Evolutionary conservation across 92 coral and sea anemone genomes (phyloP).

Genomic region (Phymanthus crucifer): DNA sequence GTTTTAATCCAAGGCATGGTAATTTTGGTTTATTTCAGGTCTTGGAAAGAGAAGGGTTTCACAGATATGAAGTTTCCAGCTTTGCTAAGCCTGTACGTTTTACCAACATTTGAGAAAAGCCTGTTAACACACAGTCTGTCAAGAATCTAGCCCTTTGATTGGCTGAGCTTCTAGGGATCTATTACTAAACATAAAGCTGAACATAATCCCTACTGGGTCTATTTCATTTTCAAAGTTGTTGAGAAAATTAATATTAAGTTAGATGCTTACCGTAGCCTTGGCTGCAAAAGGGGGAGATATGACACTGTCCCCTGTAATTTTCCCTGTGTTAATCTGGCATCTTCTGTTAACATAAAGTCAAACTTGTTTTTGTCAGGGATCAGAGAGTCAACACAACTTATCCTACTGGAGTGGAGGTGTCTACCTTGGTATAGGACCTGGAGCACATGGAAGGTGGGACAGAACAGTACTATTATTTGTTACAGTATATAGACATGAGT

Average conservation of each 20-base stretch:
- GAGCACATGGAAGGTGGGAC: conserved; percentile 77
- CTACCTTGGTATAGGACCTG: conserved; percentile 82
- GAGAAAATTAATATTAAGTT: too few relatives aligned
- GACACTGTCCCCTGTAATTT: neutral
- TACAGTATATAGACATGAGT: too few relatives aligned
- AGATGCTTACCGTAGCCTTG: too few relatives aligned
- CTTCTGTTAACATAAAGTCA: neutral
- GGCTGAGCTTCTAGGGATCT: too few relatives aligned
- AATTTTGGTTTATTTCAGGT: conserved; percentile 27
- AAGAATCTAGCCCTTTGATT: too few relatives aligned
- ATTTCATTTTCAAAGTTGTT: too few relatives aligned
- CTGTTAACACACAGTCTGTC: too few relatives aligned
- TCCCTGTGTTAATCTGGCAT: neutral
- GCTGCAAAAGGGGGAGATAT: too few relatives aligned
- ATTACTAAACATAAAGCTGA: too few relatives aligned
- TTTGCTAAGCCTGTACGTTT: conserved; percentile 81
- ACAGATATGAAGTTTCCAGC: conserved; percentile 79
- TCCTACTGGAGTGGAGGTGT: conserved; percentile 70
- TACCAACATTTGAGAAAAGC: too few relatives aligned
- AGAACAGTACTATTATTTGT: neutral
- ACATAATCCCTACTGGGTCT: too few relatives aligned
- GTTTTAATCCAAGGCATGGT: too few relatives aligned
- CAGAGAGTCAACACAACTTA: conserved; percentile 71
- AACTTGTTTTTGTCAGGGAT: conserved; percentile 43
- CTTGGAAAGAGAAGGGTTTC: conserved; percentile 52